Evolutionary conservation across 2,113 vertebrate species (phyloP).

Genomic region (Gobius niger): DNA sequence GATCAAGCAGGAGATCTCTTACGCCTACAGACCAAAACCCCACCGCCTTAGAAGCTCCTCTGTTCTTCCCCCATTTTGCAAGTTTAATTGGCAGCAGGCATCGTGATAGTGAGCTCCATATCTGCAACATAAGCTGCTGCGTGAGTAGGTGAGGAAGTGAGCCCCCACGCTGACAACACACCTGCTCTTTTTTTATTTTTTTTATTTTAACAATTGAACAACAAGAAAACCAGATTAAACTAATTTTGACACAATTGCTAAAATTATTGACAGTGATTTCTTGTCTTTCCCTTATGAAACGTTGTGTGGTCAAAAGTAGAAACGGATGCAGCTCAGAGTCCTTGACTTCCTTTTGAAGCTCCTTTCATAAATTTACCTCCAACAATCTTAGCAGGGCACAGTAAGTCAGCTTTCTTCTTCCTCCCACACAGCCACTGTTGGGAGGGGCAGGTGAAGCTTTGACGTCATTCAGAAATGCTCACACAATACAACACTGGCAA

Average conservation of each 20-base stretch:
- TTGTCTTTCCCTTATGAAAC: neutral
- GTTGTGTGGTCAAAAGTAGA: neutral
- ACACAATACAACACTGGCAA: constrained; percentile 16
- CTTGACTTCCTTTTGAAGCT: constrained; percentile 25
- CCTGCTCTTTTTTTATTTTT: constrained; percentile 54
- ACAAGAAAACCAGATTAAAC: constrained; percentile 28
- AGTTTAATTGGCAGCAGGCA: constrained; percentile 69
- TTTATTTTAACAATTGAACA: constrained; percentile 33
- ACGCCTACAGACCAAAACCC: constrained; percentile 64
- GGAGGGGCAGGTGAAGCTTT: constrained; percentile 43
- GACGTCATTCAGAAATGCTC: constrained; percentile 52
- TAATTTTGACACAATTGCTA: neutral
- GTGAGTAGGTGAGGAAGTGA: constrained; percentile 21
- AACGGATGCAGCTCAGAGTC: constrained; percentile 22
- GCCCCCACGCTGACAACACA: constrained; percentile 41
- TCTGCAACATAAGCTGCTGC: constrained; percentile 57
- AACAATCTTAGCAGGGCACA: constrained; percentile 19
- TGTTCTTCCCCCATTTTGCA: constrained; percentile 39
- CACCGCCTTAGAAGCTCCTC: constrained; percentile 59
- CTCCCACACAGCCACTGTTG: constrained; percentile 56
- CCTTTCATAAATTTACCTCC: constrained; percentile 37
- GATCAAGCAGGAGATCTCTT: constrained; percentile 67
- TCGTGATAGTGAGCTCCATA: constrained; percentile 45
- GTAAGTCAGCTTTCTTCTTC: constrained; percentile 47
- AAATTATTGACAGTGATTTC: constrained; percentile 37